A percentile compares a stretch with the other conserved stretches of the same genome.
Evolutionary conservation across 2,888 invertebrate genomes (phyloP).

Genomic region (Acanthosepion esculentum): DNA sequence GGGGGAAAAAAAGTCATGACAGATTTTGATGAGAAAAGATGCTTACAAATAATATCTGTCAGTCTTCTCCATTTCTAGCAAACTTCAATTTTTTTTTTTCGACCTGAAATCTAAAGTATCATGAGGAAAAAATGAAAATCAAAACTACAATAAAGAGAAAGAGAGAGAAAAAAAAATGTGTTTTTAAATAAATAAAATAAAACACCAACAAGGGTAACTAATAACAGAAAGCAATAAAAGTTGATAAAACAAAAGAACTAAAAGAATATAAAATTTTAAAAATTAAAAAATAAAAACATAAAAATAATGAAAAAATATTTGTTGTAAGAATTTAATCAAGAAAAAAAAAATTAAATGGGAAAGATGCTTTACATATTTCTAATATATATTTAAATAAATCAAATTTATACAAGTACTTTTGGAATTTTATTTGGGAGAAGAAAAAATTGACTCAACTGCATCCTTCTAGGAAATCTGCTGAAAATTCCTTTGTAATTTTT

Average conservation of each 20-base stretch:
- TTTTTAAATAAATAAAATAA: not conserved
- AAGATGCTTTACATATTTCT: too few species aligned
- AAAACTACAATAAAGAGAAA: slow-evolving; percentile 14
- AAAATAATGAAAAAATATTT: not conserved
- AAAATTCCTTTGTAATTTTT: too few species aligned
- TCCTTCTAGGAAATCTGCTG: too few species aligned
- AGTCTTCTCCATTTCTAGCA: slow-evolving; percentile 46
- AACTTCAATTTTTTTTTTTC: slow-evolving; percentile 47
- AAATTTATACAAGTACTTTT: too few species aligned
- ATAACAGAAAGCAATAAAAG: not conserved
- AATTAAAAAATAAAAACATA: not conserved
- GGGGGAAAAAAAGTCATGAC: slow-evolving; percentile 14
- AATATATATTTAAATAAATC: too few species aligned
- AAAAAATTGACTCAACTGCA: too few species aligned
- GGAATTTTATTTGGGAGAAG: too few species aligned
- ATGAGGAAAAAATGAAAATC: slow-evolving; percentile 37
- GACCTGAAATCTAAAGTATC: slow-evolving; percentile 45
- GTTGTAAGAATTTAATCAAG: not conserved
- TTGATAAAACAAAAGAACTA: not conserved
- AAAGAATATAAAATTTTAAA: not conserved
- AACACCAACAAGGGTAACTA: too few species aligned
- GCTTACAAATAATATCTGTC: slow-evolving; percentile 44
- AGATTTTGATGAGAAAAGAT: slow-evolving; percentile 46
- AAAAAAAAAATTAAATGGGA: too few species aligned
- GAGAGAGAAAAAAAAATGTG: not conserved